These are phyloP conservation scores for Trichomycterus rosablanca DNA, from an alignment of 2,113 vertebrate genomes.

Conservation along the genomic window DNA sequence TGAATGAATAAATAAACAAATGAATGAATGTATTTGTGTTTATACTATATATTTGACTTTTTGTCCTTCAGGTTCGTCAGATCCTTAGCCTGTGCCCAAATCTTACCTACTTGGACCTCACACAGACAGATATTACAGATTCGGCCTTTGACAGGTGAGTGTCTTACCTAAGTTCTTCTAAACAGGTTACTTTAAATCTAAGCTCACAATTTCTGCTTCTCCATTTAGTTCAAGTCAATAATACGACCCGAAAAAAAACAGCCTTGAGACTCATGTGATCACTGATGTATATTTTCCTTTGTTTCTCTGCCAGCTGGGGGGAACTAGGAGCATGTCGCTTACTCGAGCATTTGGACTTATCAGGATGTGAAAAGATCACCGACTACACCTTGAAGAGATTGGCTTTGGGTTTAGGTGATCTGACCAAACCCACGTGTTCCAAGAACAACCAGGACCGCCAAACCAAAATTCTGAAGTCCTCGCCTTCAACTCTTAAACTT, in stretches of 20 bases:
- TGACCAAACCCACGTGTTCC: constrained; percentile 49
- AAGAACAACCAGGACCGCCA: constrained; percentile 44
- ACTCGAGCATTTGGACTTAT: constrained; percentile 87
- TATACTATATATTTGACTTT: too few relatives aligned
- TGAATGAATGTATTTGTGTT: too few relatives aligned
- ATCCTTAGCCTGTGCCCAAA: constrained; percentile 91
- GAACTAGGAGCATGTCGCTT: constrained; percentile 75
- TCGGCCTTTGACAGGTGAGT: constrained; percentile 67
- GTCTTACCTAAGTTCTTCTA: neutral
- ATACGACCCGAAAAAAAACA: too few relatives aligned
- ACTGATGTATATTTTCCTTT: neutral
- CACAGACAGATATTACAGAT: constrained; percentile 86
- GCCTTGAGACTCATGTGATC: too few relatives aligned
- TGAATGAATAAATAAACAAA: too few relatives aligned
- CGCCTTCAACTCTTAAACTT: constrained; percentile 55
- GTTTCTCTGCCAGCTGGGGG: constrained; percentile 72
- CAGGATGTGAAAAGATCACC: constrained; percentile 91
- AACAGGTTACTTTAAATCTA: neutral
- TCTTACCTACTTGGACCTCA: constrained; percentile 87
- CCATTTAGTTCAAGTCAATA: too few relatives aligned
- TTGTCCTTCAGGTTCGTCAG: constrained; percentile 77
- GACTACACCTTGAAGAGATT: constrained; percentile 83
- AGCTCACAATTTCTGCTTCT: too few relatives aligned
- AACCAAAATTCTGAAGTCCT: constrained; percentile 57
- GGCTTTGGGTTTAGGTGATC: constrained; percentile 80